phyloP scores from a whole-genome alignment of 2,113 vertebrate genomes.

The Sterna hirundo region DNA sequence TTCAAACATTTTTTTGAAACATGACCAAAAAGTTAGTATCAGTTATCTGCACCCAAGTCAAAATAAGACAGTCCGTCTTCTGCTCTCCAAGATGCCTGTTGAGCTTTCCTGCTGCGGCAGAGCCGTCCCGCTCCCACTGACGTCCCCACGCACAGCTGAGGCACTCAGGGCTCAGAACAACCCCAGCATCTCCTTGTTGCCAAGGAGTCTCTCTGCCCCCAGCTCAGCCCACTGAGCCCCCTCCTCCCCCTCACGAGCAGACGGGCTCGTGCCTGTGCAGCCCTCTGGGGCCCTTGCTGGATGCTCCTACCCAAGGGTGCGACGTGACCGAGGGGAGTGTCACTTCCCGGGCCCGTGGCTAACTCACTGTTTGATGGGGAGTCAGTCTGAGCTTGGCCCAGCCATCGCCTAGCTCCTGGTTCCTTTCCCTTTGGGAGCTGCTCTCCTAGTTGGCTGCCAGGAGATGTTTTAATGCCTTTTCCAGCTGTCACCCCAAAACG shows the following conservation, averaged over 20 bases:
- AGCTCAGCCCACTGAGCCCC: background rate
- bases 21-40: background rate
- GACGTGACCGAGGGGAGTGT: background rate
- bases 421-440: background rate
- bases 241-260: background rate
- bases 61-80: background rate
- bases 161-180: background rate
- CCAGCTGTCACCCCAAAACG: background rate
- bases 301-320: background rate
- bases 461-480: background rate
- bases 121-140: rapidly evolving
- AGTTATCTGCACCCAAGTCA: background rate
- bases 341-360: background rate
- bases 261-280: rapidly evolving
- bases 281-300: background rate
- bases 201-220: background rate
- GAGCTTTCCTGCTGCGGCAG: background rate
- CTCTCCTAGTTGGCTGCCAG: background rate
- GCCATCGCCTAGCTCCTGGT: background rate
- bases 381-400: too few relatives aligned
- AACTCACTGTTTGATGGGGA: background rate
- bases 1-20: background rate
- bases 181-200: background rate
- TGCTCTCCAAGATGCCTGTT: background rate
- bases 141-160: rapidly evolving